Evolutionary conservation across 2,888 invertebrate species (phyloP).

Genomic region (Cryptops parisi): DNA sequence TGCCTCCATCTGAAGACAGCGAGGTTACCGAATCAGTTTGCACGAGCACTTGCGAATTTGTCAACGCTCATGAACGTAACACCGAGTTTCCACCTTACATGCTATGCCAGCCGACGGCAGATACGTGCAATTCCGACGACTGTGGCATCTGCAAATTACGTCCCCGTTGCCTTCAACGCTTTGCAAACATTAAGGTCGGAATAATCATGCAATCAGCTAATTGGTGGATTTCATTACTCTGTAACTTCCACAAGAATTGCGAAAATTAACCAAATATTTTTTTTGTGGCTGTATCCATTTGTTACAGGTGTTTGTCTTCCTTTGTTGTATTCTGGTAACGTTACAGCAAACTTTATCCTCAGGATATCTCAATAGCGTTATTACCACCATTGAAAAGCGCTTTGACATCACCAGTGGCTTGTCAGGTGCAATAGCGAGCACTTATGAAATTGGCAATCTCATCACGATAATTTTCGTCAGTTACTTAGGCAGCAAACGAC

Average conservation of each 20-base stretch:
- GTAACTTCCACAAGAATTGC: too few species aligned
- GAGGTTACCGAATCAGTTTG: constrained; percentile 18
- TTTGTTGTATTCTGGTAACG: constrained; percentile 76
- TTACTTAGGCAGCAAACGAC: constrained; percentile 79
- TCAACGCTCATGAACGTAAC: constrained; percentile 1
- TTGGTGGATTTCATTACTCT: too few species aligned
- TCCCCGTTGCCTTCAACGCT: constrained; percentile 68
- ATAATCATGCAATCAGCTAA: too few species aligned
- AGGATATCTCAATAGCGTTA: constrained; percentile 86
- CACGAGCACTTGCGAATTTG: constrained; percentile 17
- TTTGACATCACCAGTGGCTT: constrained; percentile 81
- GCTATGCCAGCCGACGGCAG: neutral
- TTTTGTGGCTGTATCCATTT: too few species aligned
- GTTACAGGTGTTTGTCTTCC: constrained; percentile 52
- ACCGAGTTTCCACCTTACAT: neutral
- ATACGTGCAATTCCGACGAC: constrained; percentile 48
- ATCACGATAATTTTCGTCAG: constrained; percentile 92
- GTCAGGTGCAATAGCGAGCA: constrained; percentile 82
- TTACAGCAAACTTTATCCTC: constrained; percentile 80
- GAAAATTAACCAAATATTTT: too few species aligned
- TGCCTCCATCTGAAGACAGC: constrained; percentile 16
- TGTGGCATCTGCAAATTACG: constrained; percentile 79
- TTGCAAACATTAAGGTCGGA: constrained; percentile 72
- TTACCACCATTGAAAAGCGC: constrained; percentile 91
- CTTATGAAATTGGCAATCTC: constrained; percentile 90